phyloP scores from a whole-genome alignment of 2,797 vertebrate genomes.

The Lepus oiostolus region DNA sequence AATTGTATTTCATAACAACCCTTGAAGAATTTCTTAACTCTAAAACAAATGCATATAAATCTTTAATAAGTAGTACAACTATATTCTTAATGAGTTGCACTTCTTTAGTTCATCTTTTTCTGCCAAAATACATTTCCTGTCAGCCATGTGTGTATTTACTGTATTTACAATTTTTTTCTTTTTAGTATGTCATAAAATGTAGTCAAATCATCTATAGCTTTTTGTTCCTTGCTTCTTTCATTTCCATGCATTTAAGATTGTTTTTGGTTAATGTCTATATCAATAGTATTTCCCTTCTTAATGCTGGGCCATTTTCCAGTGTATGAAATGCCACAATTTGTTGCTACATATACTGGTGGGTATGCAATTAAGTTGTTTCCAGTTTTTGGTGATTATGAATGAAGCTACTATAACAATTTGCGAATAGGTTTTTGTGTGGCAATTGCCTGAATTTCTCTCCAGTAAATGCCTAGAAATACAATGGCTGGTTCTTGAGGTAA shows the following conservation, averaged over 20 bases:
- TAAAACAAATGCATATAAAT: background rate
- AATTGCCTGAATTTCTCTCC: background rate
- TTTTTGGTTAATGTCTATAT: background rate
- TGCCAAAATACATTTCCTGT: background rate
- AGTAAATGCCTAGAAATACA: background rate
- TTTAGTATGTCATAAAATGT: background rate
- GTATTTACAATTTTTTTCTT: background rate
- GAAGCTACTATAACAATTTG: constrained; percentile 10
- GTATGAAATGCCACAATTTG: background rate
- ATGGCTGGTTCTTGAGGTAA: background rate
- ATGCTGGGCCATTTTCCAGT: background rate
- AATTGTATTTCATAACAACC: background rate
- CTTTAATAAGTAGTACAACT: background rate
- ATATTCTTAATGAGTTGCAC: background rate
- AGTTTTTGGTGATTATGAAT: background rate
- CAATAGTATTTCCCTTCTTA: background rate
- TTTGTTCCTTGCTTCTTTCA: background rate
- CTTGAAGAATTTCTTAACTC: background rate
- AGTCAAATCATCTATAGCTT: too few relatives aligned
- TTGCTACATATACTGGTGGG: background rate
- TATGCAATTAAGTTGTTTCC: background rate
- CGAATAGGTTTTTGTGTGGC: background rate
- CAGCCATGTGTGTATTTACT: background rate
- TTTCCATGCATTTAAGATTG: background rate
- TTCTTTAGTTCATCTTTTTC: background rate